Conservation (phyloP, 2,797 vertebrate genomes). For the Columba guinea region DNA sequence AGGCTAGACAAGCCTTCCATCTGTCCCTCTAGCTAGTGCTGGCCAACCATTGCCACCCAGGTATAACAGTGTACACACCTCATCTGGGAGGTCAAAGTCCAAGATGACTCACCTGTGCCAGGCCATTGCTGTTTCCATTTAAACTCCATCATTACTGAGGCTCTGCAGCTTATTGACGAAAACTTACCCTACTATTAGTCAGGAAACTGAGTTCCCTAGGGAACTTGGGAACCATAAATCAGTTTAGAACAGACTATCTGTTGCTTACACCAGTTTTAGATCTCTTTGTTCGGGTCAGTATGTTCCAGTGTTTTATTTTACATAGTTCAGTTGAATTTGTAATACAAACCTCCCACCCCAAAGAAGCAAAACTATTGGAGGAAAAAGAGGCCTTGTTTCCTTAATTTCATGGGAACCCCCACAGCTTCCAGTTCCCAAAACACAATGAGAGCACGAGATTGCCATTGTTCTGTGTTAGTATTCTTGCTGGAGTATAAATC, state of each 20-base stretch:
- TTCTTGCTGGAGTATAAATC: background rate
- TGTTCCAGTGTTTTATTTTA: background rate
- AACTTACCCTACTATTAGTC: background rate
- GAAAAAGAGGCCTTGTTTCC: conserved; percentile 24
- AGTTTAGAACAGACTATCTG: background rate
- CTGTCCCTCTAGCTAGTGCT: background rate
- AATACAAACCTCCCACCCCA: background rate
- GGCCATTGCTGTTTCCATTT: background rate
- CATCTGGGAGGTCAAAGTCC: background rate
- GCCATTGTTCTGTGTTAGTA: background rate
- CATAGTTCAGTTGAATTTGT: background rate
- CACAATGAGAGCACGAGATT: rapidly evolving
- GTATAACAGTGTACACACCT: background rate
- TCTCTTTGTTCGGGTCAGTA: background rate
- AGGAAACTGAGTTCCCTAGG: background rate
- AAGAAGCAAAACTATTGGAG: background rate
- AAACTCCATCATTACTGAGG: background rate
- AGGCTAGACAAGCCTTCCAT: background rate
- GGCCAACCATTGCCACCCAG: background rate
- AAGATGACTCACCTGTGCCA: background rate
- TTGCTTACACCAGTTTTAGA: background rate
- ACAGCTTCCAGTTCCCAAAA: conserved; percentile 33
- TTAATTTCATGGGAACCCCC: conserved; percentile 43
- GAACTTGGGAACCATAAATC: background rate
- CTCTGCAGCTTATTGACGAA: background rate